Evolutionary conservation across 2,113 vertebrate genomes (phyloP).

Genomic region (Oryzias melastigma): DNA sequence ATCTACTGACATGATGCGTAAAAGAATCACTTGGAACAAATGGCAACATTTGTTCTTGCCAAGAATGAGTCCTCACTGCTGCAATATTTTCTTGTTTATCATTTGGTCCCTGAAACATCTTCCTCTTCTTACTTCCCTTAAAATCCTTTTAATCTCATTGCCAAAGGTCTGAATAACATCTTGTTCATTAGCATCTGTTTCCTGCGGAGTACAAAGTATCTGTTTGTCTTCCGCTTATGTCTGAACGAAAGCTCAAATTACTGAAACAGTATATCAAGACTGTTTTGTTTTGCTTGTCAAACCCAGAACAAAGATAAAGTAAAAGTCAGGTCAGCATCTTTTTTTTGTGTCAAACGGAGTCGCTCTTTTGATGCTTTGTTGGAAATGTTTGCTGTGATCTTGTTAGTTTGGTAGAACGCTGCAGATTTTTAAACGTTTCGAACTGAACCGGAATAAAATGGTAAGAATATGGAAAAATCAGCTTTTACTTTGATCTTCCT

Average conservation of each 20-base stretch:
- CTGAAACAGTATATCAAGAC: constrained; percentile 47
- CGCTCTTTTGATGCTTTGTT: constrained; percentile 31
- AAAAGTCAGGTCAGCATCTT: constrained; percentile 53
- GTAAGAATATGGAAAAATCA: too few species aligned
- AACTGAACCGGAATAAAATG: neutral
- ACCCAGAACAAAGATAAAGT: constrained; percentile 58
- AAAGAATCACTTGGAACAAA: constrained; percentile 1
- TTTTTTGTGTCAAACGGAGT: constrained; percentile 47
- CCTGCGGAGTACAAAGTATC: constrained; percentile 60
- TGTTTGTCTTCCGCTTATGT: constrained; percentile 39
- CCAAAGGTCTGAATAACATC: constrained; percentile 58
- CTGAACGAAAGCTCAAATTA: constrained; percentile 54
- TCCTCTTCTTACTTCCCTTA: constrained; percentile 31
- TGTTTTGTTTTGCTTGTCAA: constrained; percentile 47
- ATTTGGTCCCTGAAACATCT: constrained; percentile 29
- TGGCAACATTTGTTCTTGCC: constrained; percentile 12
- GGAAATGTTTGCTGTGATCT: constrained; percentile 20
- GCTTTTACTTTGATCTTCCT: too few species aligned
- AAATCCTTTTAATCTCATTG: constrained; percentile 56
- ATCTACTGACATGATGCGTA: neutral
- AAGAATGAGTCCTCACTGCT: constrained; percentile 21
- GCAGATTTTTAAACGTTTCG: neutral
- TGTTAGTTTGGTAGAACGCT: constrained; percentile 36
- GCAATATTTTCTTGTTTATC: constrained; percentile 31
- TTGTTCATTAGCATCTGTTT: constrained; percentile 73